These are phyloP conservation scores for Pentamera pediparva DNA, from an alignment of 53 echinoderm and acorn worm genomes.

Conservation along the genomic window DNA sequence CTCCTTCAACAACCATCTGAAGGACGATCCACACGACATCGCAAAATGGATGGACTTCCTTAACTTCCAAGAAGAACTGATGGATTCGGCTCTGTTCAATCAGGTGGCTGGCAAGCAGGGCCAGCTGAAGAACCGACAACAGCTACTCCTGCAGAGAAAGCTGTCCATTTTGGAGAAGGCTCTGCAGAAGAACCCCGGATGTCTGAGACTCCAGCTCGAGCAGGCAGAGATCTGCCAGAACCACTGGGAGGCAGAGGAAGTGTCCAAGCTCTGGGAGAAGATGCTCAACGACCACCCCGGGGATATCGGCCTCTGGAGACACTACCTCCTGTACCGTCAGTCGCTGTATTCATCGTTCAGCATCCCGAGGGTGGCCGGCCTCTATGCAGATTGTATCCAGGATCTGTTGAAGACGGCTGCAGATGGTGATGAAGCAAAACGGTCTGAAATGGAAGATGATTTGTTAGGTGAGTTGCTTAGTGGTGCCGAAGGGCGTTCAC, in stretches of 20 bases:
- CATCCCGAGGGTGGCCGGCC: constrained; percentile 50
- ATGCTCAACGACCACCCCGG: constrained; percentile 57
- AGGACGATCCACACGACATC: constrained; percentile 69
- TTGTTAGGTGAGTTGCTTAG: constrained; percentile 6
- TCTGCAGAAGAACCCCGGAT: constrained; percentile 56
- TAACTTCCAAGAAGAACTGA: constrained; percentile 69
- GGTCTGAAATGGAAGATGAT: not conserved
- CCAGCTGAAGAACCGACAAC: constrained; percentile 36
- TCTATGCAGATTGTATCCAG: constrained; percentile 65
- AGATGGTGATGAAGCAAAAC: not conserved
- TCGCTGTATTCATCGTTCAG: constrained; percentile 62
- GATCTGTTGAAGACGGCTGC: not conserved
- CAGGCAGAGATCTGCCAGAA: constrained; percentile 68
- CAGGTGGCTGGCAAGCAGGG: not conserved
- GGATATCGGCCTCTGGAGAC: constrained; percentile 57
- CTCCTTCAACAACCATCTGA: constrained; percentile 59
- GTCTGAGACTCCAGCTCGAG: constrained; percentile 61
- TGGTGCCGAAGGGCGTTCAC: not conserved
- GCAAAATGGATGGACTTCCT: constrained; percentile 75
- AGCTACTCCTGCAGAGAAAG: constrained; percentile 63
- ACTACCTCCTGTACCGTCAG: constrained; percentile 69
- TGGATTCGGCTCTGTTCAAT: not conserved
- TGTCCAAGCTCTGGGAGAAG: constrained; percentile 59
- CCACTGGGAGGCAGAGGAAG: constrained; percentile 51
- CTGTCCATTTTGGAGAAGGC: constrained; percentile 84